Conservation (phyloP, 2,113 vertebrate species). For the Sander vitreus region DNA sequence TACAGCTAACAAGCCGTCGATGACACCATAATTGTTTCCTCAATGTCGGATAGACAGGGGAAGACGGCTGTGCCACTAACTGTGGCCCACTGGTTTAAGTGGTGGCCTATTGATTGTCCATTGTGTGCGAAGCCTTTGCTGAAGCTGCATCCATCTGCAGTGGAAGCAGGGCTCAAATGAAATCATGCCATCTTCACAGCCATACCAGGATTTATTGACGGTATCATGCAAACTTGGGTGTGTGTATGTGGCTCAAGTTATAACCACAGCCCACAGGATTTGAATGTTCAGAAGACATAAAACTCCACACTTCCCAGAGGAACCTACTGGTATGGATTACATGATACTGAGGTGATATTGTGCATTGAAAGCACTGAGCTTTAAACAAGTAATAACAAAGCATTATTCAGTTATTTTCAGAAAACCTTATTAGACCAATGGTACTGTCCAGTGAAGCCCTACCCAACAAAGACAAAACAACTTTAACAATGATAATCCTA, state of each 20-base stretch:
- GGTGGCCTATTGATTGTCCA: constrained; percentile 59
- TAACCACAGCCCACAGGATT: constrained; percentile 17
- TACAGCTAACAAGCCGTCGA: constrained; percentile 48
- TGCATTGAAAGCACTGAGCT: neutral
- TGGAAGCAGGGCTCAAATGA: constrained; percentile 9
- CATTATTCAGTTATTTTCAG: neutral
- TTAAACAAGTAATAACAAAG: neutral
- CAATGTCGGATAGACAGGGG: constrained; percentile 49
- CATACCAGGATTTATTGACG: neutral
- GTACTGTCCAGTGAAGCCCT: no score
- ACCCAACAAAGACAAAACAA: no score
- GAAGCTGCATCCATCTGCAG: constrained; percentile 24
- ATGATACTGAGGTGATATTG: neutral
- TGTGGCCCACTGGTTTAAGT: constrained; percentile 52
- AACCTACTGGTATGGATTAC: neutral
- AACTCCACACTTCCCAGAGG: neutral
- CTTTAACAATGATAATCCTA: neutral
- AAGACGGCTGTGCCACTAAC: constrained; percentile 40
- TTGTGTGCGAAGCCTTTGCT: constrained; percentile 47
- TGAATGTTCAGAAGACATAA: constrained; percentile 3
- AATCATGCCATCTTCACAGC: constrained; percentile 12
- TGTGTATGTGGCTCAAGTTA: neutral
- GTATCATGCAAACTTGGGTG: no score
- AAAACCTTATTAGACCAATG: neutral
- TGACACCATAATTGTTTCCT: constrained; percentile 58